phyloP scores from a whole-genome alignment of 2,113 vertebrate species.

The Bos taurus region ARS-UCD2.0 NC_037329.1:95852501-95853000 shows the following conservation, averaged over 20 bases:
- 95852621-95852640: not conserved
- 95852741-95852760: not conserved
- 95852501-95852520: not conserved
- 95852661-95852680: not conserved
- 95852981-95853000: not conserved
- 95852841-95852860: not conserved
- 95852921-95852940: not conserved
- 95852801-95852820: not conserved
- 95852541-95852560: not conserved
- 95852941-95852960: not conserved
- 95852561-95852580: not conserved
- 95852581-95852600: not conserved
- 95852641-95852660: not conserved
- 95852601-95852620: slow-evolving; percentile 24
- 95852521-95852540: not conserved
- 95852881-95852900: not conserved
- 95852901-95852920: slow-evolving; percentile 14
- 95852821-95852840: not conserved
- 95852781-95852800: not conserved
- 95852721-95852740: slow-evolving; percentile 14
- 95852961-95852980: not conserved
- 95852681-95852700: not conserved
- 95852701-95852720: slow-evolving; percentile 18
- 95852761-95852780: not conserved
- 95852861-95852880: slow-evolving; percentile 10